Evolutionary conservation across 2,113 vertebrate species (phyloP).

Genomic region (Semnornis frantzii): DNA sequence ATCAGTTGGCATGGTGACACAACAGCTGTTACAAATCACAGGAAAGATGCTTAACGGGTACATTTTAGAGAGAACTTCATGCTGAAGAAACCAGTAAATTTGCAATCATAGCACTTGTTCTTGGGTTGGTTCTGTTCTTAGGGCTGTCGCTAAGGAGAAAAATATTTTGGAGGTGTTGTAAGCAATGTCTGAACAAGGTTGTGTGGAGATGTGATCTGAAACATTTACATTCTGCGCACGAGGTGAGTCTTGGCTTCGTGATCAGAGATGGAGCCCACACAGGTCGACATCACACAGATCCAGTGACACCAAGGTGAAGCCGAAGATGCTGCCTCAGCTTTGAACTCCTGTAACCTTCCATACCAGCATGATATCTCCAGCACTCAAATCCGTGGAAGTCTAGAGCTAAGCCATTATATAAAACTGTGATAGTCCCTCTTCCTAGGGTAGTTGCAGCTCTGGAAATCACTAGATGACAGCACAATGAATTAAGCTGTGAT

Average conservation of each 20-base stretch:
- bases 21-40: constrained; percentile 54
- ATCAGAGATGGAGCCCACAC: background rate
- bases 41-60: constrained; percentile 5
- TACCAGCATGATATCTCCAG: accelerated
- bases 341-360: background rate
- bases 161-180: background rate
- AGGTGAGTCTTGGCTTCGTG: background rate
- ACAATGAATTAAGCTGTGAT: background rate
- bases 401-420: background rate
- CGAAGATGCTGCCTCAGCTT: background rate
- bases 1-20: constrained; percentile 53
- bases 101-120: constrained; percentile 28
- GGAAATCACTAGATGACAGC: background rate
- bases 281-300: accelerated
- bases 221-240: background rate
- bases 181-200: background rate
- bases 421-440: background rate
- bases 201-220: background rate
- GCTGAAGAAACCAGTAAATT: constrained; percentile 30
- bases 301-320: background rate
- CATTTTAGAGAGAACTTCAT: constrained; percentile 1
- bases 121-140: background rate
- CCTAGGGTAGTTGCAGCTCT: background rate
- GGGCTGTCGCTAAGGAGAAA: background rate
- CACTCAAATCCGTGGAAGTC: background rate